phyloP scores from a whole-genome alignment of 1,140 invertebrate genomes.

The Ericerus pela region DNA sequence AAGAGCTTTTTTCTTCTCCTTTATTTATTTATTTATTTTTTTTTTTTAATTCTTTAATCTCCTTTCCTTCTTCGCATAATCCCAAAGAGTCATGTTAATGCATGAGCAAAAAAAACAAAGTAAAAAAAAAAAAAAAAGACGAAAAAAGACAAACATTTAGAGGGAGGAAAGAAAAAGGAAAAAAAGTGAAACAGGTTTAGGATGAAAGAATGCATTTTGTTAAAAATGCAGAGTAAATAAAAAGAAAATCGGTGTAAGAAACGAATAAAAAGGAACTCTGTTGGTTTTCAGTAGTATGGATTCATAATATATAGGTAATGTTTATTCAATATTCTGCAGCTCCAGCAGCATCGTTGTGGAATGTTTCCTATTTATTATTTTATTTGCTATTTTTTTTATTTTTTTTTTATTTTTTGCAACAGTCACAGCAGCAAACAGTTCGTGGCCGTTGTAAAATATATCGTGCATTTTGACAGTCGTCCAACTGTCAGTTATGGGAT shows the following conservation, averaged over 20 bases:
- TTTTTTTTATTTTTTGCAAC: too few relatives aligned
- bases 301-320: constrained; percentile 2
- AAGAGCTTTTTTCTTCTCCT: too few relatives aligned
- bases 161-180: too few relatives aligned
- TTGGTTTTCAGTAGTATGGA: neutral
- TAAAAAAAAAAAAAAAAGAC: too few relatives aligned
- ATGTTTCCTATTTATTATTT: constrained; percentile 2
- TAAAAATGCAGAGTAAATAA: constrained; percentile 8
- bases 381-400: neutral
- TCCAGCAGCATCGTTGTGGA: too few relatives aligned
- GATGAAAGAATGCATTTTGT: constrained; percentile 2
- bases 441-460: too few relatives aligned
- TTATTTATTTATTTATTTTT: too few relatives aligned
- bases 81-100: neutral
- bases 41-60: too few relatives aligned
- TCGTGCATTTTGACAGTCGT: constrained; percentile 1
- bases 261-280: neutral
- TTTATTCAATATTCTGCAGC: constrained; percentile 5
- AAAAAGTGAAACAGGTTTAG: constrained; percentile 2
- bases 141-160: too few relatives aligned
- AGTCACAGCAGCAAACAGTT: too few relatives aligned
- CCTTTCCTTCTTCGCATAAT: neutral
- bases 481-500: neutral
- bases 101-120: neutral
- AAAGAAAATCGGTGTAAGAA: neutral